Percentiles rank a stretch among this genome's conserved stretches.
Conservation (phyloP, 2,888 invertebrate species). For the Parascotia fuliginaria region DNA sequence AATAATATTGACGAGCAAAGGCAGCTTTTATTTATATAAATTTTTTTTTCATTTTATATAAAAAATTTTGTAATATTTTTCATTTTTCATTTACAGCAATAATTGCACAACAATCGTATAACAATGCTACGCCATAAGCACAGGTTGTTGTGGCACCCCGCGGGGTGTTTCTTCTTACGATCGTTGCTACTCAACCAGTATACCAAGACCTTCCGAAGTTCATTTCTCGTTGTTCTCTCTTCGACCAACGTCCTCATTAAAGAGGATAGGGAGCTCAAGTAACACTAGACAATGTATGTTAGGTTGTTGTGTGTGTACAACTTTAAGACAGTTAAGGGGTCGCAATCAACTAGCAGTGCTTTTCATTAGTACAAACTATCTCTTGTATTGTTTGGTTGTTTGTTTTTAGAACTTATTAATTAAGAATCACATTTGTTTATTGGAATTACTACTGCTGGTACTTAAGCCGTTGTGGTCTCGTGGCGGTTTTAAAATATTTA, state of each 20-base stretch:
- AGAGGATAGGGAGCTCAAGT: constrained; percentile 48
- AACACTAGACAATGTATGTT: constrained; percentile 32
- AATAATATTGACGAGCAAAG: too few species aligned
- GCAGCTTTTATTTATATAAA: too few species aligned
- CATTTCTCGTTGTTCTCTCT: constrained; percentile 48
- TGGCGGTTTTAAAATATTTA: too few species aligned
- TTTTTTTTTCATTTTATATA: too few species aligned
- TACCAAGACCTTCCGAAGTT: constrained; percentile 62
- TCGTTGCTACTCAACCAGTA: constrained; percentile 70
- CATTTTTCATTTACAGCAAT: background rate
- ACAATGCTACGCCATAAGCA: background rate
- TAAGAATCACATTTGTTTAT: background rate
- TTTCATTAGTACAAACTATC: constrained; percentile 83
- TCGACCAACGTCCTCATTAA: constrained; percentile 32
- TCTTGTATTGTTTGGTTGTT: constrained; percentile 66
- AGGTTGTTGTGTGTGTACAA: constrained; percentile 66
- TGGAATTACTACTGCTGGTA: too few species aligned
- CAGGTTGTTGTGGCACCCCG: constrained; percentile 58
- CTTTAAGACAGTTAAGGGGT: constrained; percentile 83
- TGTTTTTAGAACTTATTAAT: constrained; percentile 2
- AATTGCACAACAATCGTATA: constrained; percentile 6
- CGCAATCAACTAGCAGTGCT: constrained; percentile 79
- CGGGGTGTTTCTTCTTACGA: constrained; percentile 79
- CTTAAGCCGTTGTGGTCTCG: too few species aligned
- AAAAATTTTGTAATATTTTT: too few species aligned